These are phyloP conservation scores for Parazoanthus atlanticus DNA, from an alignment of 92 coral and sea anemone genomes.

Conservation along the genomic window DNA sequence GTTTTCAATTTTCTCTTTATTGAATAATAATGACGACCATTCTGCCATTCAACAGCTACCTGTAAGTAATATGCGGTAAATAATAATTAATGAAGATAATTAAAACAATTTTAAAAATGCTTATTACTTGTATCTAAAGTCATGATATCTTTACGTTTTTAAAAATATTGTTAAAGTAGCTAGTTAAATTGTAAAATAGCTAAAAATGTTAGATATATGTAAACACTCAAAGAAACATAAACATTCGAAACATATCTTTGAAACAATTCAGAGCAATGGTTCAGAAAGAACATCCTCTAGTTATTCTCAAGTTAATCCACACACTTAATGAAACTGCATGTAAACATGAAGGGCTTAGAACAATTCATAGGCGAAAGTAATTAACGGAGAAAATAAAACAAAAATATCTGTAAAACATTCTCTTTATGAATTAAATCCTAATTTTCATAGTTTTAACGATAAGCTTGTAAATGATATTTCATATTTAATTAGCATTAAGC, in stretches of 20 bases:
- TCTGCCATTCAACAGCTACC: conserved; percentile 29
- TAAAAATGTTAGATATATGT: too few species aligned
- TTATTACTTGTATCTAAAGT: too few species aligned
- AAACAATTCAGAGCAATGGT: too few species aligned
- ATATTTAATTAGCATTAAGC: background rate
- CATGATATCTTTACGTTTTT: too few species aligned
- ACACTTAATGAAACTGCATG: background rate
- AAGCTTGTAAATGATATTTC: too few species aligned
- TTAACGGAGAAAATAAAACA: background rate
- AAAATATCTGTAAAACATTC: background rate
- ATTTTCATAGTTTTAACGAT: too few species aligned
- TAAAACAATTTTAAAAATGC: background rate
- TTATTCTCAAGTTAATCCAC: too few species aligned
- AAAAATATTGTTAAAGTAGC: background rate
- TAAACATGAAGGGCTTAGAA: background rate
- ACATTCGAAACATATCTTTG: too few species aligned
- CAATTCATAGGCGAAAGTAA: too few species aligned
- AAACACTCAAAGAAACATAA: background rate
- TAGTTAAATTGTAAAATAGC: background rate
- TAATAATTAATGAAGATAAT: background rate
- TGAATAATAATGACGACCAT: background rate
- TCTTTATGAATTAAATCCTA: background rate
- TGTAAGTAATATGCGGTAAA: conserved; percentile 24
- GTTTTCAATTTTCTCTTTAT: background rate
- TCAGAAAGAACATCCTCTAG: too few species aligned